Conservation (phyloP, 2,113 vertebrate species). For the Corvus cornix region DNA sequence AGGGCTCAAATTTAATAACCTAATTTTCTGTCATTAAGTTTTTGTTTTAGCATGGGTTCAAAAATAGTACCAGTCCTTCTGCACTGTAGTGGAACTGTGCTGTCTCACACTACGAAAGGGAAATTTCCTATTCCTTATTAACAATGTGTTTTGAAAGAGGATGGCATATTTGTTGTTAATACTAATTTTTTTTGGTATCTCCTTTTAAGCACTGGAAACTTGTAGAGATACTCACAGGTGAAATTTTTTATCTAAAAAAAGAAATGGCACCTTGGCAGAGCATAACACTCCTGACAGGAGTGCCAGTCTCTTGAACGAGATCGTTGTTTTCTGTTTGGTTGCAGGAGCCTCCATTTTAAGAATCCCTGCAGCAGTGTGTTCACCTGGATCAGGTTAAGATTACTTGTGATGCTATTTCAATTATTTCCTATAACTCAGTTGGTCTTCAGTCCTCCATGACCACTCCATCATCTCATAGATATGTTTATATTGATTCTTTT, state of each 20-base stretch:
- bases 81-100: not conserved
- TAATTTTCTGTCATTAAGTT: not conserved
- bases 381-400: not conserved
- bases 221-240: not conserved
- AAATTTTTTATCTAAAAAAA: not conserved
- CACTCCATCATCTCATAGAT: not conserved
- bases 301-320: not conserved
- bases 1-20: not conserved
- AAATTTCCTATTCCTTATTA: not conserved
- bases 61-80: not conserved
- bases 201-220: not conserved
- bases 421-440: not conserved
- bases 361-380: not conserved
- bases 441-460: not conserved
- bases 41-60: not conserved
- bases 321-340: not conserved
- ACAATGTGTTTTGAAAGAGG: not conserved
- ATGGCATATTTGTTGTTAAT: not conserved
- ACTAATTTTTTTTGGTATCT: not conserved
- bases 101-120: not conserved
- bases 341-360: not conserved
- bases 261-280: not conserved
- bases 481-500: not conserved
- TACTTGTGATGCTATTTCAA: not conserved
- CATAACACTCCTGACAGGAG: not conserved